Base-by-base conservation (phyloP, 2,797 vertebrate genomes). In the Poeciliopsis gracilis region DNA sequence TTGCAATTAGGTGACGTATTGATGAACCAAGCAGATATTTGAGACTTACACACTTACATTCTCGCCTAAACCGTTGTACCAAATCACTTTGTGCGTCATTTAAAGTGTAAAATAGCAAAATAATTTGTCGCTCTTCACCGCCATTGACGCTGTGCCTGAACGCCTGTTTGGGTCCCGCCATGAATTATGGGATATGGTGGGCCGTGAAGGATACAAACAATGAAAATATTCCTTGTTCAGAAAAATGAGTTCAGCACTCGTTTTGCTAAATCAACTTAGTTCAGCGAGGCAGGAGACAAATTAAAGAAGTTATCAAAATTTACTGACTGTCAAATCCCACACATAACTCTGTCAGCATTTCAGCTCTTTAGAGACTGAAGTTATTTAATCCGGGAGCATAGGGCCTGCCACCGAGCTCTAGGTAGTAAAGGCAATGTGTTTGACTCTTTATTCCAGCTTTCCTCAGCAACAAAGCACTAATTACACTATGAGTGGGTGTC, bases 401-500 rank as follows among this genome's bases (percentile, higher is more conserved):
- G 84, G 86, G 74, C 83, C 84, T 49, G 70, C 47, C 1, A 16
- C 84, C 81, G 67, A 88, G 87, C 89, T 61, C 86, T 81, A 83
- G 25, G 71, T 76, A 76, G 85, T 63, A 83, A 82, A 88, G 83
- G 75, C 82, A 76, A 73, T 46, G 69, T 76, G 90, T 92, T 92
- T 88, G 87, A 75, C 78, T 86, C 77, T 90, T 88, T 90, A 88
- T 84, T 82, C 80, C n/a, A 79, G 87, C 87, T 80, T 88, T 90
- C 87, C 84, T 91, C 84, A 89, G 83, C 83, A 92, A 93, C 90
- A 93, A 94, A 93, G 87, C 87, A 88, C 88, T 93, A 93, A 93
- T 95, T 92, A 92, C 87, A 90, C 84, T 76, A 78, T 83, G 92
- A 93, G 83, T 89, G 87, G 90, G 87, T 86, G 83, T 82, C 80